These are phyloP conservation scores for Watsonalla binaria DNA, from an alignment of 2,888 invertebrate species.

Conservation along the genomic window DNA sequence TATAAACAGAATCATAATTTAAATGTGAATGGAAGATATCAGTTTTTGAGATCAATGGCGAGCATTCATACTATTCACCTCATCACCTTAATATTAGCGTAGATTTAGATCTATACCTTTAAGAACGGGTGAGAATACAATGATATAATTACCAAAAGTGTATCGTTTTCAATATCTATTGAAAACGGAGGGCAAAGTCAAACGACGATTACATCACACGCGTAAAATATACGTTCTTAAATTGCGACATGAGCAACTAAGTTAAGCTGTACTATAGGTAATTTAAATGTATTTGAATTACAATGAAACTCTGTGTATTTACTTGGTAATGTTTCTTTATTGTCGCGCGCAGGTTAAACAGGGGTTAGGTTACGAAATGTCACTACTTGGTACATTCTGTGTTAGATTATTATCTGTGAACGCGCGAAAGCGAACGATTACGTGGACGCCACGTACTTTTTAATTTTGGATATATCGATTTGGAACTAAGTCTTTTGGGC, in stretches of 20 bases:
- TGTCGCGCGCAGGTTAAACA: conserved; percentile 49
- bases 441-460: conserved; percentile 15
- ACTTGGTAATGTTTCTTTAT: conserved; percentile 63
- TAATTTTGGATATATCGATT: no score
- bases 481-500: background rate
- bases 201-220: conserved; percentile 39
- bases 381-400: conserved; percentile 21
- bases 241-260: conserved; percentile 42
- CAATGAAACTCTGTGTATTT: conserved; percentile 61
- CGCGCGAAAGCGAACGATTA: conserved; percentile 3
- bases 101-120: no score
- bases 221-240: conserved; percentile 32
- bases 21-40: no score
- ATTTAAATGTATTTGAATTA: conserved; percentile 75
- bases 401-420: conserved; percentile 20
- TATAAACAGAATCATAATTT: no score
- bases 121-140: no score
- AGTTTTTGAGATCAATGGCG: no score
- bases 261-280: conserved; percentile 18
- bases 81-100: no score
- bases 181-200: conserved; percentile 21
- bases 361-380: conserved; percentile 62
- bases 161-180: background rate
- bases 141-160: no score
- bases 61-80: no score